phyloP scores from a whole-genome alignment of 2,113 vertebrate species.

The Nothobranchius kuhntae region DNA sequence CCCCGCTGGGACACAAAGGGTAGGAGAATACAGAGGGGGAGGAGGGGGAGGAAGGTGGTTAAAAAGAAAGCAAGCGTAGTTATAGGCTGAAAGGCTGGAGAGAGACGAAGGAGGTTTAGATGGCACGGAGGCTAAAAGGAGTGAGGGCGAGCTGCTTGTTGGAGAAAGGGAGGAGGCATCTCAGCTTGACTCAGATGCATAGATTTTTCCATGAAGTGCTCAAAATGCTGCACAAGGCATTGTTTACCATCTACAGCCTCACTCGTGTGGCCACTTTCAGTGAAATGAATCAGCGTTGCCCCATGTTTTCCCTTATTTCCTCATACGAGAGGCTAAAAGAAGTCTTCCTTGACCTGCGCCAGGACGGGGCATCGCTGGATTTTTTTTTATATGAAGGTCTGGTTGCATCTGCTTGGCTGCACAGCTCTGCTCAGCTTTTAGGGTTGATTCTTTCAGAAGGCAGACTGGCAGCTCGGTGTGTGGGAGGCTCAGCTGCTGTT shows the following conservation, averaged over 20 bases:
- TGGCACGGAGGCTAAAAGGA: conserved; percentile 24
- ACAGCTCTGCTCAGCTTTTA: neutral
- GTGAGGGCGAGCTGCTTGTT: conserved; percentile 44
- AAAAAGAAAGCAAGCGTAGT: conserved; percentile 49
- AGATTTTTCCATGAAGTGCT: conserved; percentile 39
- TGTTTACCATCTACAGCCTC: conserved; percentile 33
- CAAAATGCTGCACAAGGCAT: conserved; percentile 2
- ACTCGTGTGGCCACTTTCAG: conserved; percentile 14
- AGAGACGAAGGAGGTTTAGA: conserved; percentile 9
- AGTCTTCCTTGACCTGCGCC: conserved; percentile 7
- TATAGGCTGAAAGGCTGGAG: conserved; percentile 25
- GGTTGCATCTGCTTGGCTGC: neutral
- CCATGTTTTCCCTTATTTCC: conserved; percentile 3
- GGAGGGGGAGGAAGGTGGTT: conserved; percentile 21
- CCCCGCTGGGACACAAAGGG: conserved; percentile 34
- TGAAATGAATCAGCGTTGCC: conserved; percentile 4
- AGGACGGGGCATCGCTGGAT: neutral
- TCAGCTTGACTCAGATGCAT: conserved; percentile 33
- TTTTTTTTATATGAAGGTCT: conserved; percentile 6
- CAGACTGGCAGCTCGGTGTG: conserved; percentile 15
- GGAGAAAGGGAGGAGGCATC: conserved; percentile 29
- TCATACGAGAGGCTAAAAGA: conserved; percentile 31
- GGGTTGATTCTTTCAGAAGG: neutral
- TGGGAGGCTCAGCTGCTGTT: conserved; percentile 19
- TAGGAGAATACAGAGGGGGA: conserved; percentile 7